Evolutionary conservation across 2,797 vertebrate species (phyloP).

Genomic region (Acanthurus tractus): DNA sequence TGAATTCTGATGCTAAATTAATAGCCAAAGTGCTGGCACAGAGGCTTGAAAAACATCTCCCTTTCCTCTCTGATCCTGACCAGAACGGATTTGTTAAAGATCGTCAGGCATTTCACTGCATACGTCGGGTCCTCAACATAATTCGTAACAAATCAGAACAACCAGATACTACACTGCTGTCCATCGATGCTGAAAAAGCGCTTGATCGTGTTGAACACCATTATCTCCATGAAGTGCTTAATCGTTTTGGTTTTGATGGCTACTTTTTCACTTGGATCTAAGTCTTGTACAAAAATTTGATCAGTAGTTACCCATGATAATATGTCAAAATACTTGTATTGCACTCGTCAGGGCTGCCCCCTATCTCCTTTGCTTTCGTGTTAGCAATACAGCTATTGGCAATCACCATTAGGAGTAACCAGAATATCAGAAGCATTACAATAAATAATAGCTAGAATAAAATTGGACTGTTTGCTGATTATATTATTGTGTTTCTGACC

Average conservation of each 20-base stretch:
- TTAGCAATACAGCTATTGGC: background rate
- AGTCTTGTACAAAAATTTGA: background rate
- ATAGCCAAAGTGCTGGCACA: background rate
- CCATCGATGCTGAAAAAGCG: background rate
- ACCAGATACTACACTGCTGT: background rate
- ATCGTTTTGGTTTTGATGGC: background rate
- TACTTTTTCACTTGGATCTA: slow-evolving; percentile 1
- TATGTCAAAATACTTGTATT: slow-evolving; percentile 7
- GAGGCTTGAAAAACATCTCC: background rate
- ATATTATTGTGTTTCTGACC: background rate
- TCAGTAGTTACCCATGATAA: background rate
- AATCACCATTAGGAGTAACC: background rate
- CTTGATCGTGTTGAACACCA: background rate
- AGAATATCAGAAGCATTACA: background rate
- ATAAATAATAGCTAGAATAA: background rate
- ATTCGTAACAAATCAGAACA: background rate
- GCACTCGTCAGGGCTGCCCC: background rate
- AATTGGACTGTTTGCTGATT: background rate
- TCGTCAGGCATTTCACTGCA: background rate
- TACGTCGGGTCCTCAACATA: background rate
- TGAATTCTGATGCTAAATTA: background rate
- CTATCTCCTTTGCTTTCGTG: slow-evolving; percentile 1
- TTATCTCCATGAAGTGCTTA: background rate
- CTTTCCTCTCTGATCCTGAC: background rate
- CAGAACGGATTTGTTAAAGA: slow-evolving; percentile 3